These are phyloP conservation scores for Salvator merianae DNA, from an alignment of 2,113 vertebrate genomes.

Conservation along the genomic window DNA sequence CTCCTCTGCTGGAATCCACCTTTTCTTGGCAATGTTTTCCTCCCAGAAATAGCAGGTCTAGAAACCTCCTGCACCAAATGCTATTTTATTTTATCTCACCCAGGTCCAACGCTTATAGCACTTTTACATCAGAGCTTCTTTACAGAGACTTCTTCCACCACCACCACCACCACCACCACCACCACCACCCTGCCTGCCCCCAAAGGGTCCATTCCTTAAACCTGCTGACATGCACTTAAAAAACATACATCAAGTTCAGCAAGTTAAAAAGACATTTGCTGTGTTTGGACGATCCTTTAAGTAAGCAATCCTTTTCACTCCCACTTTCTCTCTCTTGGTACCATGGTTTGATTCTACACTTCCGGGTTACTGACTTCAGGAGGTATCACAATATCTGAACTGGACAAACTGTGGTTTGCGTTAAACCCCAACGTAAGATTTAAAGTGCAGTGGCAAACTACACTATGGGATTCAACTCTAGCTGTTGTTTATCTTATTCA, in stretches of 20 bases:
- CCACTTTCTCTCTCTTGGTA: too few species aligned
- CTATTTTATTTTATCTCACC: not conserved
- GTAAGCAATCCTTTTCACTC: too few species aligned
- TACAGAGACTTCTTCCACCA: not conserved
- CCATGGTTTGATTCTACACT: not conserved
- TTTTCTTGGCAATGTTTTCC: not conserved
- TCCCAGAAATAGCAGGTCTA: not conserved
- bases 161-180: not conserved
- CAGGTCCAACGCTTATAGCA: not conserved
- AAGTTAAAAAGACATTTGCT: too few species aligned
- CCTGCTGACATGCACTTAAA: too few species aligned
- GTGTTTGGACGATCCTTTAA: too few species aligned
- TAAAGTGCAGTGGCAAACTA: not conserved
- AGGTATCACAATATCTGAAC: not conserved
- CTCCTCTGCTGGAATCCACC: too few species aligned
- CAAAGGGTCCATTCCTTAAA: too few species aligned
- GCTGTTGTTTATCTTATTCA: not conserved
- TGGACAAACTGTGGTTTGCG: not conserved
- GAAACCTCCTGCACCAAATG: not conserved
- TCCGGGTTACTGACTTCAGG: not conserved
- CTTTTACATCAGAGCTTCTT: not conserved
- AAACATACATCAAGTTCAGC: too few species aligned
- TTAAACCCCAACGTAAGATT: not conserved
- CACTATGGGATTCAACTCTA: not conserved
- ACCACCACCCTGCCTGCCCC: too few species aligned